These are phyloP conservation scores for Timema podura DNA, from an alignment of 2,888 invertebrate genomes.

Conservation along the genomic window DNA sequence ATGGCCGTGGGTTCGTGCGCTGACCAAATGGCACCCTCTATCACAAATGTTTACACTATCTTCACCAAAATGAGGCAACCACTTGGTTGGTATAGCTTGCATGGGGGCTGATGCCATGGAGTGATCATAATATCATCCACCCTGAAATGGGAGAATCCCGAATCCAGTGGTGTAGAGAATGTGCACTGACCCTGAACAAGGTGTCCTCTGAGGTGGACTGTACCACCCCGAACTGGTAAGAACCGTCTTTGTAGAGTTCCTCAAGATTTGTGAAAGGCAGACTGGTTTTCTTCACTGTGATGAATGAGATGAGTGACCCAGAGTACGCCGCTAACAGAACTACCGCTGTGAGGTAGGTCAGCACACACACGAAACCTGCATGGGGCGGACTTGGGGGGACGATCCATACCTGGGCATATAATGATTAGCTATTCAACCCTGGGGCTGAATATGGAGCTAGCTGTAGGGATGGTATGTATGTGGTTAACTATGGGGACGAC, in stretches of 20 bases:
- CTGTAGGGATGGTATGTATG: too few species aligned
- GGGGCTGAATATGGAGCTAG: too few species aligned
- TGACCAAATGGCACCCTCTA: too few species aligned
- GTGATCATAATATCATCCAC: background rate
- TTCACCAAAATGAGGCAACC: too few species aligned
- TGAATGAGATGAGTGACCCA: constrained; percentile 23
- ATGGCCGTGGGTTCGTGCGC: too few species aligned
- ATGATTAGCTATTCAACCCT: too few species aligned
- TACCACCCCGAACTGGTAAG: constrained; percentile 18
- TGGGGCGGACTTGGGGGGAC: constrained; percentile 11
- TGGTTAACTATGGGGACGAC: too few species aligned
- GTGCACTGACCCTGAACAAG: constrained; percentile 16
- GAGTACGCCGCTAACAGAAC: constrained; percentile 23
- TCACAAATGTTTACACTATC: too few species aligned
- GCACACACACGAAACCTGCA: constrained; percentile 19
- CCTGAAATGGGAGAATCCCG: background rate
- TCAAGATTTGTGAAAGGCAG: constrained; percentile 21
- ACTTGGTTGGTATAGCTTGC: background rate
- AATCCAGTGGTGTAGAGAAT: background rate
- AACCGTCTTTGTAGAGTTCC: constrained; percentile 14
- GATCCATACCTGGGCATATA: constrained; percentile 16
- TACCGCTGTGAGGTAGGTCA: constrained; percentile 21
- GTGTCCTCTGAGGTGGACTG: constrained; percentile 9
- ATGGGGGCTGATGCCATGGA: background rate
- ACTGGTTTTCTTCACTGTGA: constrained; percentile 17